phyloP scores from a whole-genome alignment of 2,113 vertebrate genomes.

The Camelus bactrianus region DNA sequence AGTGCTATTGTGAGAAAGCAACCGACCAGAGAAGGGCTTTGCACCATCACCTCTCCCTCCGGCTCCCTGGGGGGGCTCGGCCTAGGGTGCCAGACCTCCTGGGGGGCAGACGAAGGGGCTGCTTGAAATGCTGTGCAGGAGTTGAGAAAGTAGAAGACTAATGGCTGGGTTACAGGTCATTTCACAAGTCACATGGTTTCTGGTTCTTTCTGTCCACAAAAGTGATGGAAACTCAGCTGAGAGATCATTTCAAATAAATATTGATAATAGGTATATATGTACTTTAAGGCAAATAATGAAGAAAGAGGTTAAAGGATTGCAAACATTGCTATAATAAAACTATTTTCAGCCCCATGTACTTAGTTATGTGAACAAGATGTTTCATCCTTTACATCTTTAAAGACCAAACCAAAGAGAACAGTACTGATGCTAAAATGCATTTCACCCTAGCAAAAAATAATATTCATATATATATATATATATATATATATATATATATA shows the following conservation, averaged over 20 bases:
- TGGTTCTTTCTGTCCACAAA: background rate
- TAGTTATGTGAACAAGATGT: background rate
- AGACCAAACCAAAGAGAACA: background rate
- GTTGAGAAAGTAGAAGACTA: background rate
- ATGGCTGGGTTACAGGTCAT: background rate
- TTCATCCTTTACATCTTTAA: background rate
- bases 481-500: background rate
- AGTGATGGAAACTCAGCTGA: background rate
- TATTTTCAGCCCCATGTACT: background rate
- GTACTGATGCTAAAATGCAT: background rate
- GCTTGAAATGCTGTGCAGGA: background rate
- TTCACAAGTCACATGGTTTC: background rate
- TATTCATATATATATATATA: background rate
- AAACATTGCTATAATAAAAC: background rate
- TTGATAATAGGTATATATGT: background rate
- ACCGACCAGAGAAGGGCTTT: background rate
- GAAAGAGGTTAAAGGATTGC: background rate
- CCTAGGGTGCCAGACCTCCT: background rate
- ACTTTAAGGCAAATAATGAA: background rate
- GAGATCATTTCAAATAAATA: background rate
- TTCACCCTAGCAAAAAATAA: background rate
- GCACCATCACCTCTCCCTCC: accelerated
- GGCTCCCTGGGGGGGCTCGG: background rate
- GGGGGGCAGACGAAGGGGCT: background rate
- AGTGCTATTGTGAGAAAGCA: background rate